phyloP scores from a whole-genome alignment of 2,888 invertebrate species.

The Pyrrhosoma nymphula region DNA sequence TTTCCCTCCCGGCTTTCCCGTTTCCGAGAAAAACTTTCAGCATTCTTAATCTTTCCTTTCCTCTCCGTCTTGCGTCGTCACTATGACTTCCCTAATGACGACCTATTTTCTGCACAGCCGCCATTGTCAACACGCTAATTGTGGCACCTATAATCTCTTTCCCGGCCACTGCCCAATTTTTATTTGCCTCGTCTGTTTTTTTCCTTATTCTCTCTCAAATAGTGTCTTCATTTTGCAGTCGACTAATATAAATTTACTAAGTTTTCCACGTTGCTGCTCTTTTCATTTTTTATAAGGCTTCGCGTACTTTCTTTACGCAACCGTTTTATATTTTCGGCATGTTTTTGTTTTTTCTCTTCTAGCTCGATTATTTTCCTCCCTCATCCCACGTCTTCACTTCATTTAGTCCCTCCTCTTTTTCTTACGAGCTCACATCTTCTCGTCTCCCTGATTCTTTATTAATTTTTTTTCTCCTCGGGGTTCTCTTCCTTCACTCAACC shows the following conservation, averaged over 20 bases:
- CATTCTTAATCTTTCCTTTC: neutral
- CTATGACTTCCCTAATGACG: neutral
- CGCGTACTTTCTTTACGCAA: neutral
- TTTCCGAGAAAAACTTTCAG: too few relatives aligned
- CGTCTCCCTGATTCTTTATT: neutral
- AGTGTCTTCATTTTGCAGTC: neutral
- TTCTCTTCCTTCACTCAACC: neutral
- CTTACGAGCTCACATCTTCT: neutral
- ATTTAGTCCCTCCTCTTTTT: neutral
- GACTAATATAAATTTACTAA: neutral
- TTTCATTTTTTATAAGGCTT: neutral
- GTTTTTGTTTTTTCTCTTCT: neutral
- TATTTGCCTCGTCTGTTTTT: neutral
- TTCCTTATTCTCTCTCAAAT: neutral
- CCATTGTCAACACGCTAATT: constrained; percentile 18
- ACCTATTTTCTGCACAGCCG: neutral
- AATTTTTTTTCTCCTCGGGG: neutral
- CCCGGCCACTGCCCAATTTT: neutral
- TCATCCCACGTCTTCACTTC: neutral
- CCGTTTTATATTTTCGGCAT: neutral
- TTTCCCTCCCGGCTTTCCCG: neutral
- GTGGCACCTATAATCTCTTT: neutral
- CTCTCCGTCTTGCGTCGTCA: neutral
- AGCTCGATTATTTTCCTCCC: neutral
- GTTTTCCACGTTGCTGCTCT: neutral